Base-by-base conservation (phyloP, 1,140 invertebrate genomes). In the Calycopis cecrops region DNA sequence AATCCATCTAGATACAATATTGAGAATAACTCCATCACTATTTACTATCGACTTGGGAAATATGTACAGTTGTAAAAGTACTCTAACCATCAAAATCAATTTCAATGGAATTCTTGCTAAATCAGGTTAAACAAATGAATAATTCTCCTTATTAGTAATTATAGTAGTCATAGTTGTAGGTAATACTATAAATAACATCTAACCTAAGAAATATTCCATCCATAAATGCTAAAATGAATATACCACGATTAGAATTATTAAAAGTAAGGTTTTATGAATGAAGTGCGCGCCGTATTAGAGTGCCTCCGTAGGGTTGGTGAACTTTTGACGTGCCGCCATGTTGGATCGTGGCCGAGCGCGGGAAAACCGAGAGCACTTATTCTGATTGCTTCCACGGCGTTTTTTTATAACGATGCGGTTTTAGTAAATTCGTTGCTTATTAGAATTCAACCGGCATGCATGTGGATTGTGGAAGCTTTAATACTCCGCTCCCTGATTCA, bases 341-440 rank as follows among this genome's bases (percentile, higher is more conserved):
- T 60, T 66, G 64, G 50, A 75, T 73, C 55, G 71, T 71, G 72
- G 71, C 71, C 49, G 35, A 57, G 58, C 65, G 74, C 73, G 73
- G 71, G 69, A 75, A 78, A 72, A 64, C 73, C 71, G 53, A 74
- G 65, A 73, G 70, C 72, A 73, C 76, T 78, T 62, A 69, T 52
- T 66, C 56, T 58, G 73, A 79, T 79, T 74, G 71, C 74, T 71
- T 69, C 67, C 69, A 65, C 56, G 65, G 55, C 56, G 61, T 68
- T 69, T 71, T 28, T 67, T 76, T 66, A 62, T 62, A 63, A 65
- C 59, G 62, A 54, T 60, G 64, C 54, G 62, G 69, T 67, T 67
- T 64, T 63, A 62, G 61, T 65, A 63, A 69, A 62, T 67, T 67
- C 60, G 58, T 69, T 59, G 59, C 48, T 62, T 65, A 67, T 73